Evolutionary conservation across 2,113 vertebrate genomes (phyloP).

Genomic region (Cynocephalus volans): DNA sequence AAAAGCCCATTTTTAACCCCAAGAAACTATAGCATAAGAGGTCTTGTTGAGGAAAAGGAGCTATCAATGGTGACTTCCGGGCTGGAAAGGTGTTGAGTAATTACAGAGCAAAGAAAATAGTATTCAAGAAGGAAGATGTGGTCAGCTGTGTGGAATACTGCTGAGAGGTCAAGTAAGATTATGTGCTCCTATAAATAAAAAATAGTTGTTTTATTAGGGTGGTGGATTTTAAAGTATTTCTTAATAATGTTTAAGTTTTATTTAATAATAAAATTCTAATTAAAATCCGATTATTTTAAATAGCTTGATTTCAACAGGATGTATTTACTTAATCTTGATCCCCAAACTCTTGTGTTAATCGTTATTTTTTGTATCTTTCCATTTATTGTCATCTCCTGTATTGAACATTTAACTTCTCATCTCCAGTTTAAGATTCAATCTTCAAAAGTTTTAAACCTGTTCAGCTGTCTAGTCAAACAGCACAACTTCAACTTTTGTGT

Average conservation of each 20-base stretch:
- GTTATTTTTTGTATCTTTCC: slow-evolving; percentile 14
- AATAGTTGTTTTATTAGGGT: not conserved
- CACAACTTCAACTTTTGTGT: not conserved
- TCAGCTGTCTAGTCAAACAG: not conserved
- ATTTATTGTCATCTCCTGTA: not conserved
- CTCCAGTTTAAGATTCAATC: slow-evolving; percentile 21
- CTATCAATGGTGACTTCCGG: not conserved
- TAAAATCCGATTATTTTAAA: not conserved
- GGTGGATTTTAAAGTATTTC: slow-evolving; percentile 4
- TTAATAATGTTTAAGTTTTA: not conserved
- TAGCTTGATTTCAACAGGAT: slow-evolving; percentile 32
- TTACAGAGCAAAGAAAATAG: not conserved
- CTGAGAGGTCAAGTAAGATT: not conserved
- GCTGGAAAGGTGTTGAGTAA: not conserved
- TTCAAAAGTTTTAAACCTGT: not conserved
- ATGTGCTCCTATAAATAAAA: not conserved
- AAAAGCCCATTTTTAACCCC: not conserved
- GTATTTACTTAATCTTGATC: not conserved
- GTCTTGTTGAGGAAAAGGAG: not conserved
- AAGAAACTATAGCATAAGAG: not conserved
- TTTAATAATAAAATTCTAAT: slow-evolving; percentile 24
- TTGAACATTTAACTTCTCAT: slow-evolving; percentile 39
- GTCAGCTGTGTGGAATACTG: not conserved
- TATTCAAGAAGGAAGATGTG: not conserved
- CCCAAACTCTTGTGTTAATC: not conserved